Conservation (phyloP, 2,797 vertebrate genomes). For the Premnoplex brunnescens region DNA sequence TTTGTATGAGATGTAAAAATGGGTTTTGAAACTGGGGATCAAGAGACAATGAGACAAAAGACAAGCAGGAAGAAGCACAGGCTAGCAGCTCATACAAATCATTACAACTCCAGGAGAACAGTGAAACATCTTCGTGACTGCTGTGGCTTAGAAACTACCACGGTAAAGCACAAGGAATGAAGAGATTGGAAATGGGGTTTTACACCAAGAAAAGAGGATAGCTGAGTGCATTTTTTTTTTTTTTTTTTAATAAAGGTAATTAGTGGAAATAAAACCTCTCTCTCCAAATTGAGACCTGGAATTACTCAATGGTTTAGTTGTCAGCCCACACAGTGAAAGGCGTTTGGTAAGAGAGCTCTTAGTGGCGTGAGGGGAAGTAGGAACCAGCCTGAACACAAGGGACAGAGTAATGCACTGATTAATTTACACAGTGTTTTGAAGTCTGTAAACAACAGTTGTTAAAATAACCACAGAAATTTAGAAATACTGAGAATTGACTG, state of each 20-base stretch:
- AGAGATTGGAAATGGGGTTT: neutral
- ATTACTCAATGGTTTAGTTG: neutral
- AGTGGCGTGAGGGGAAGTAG: neutral
- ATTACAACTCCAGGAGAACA: neutral
- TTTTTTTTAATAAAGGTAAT: neutral
- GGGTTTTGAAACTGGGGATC: neutral
- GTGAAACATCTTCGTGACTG: neutral
- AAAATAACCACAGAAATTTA: neutral
- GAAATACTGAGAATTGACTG: neutral
- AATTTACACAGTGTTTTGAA: neutral
- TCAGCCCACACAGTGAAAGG: neutral
- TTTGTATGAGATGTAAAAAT: conserved; percentile 1
- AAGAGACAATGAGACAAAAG: neutral
- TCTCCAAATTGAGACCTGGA: neutral
- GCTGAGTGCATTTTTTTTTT: neutral
- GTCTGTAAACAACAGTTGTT: neutral
- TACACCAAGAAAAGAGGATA: neutral
- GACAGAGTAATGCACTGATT: neutral
- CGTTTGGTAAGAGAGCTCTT: neutral
- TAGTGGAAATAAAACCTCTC: neutral
- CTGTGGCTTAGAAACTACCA: neutral
- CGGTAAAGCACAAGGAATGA: neutral
- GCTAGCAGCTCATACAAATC: neutral
- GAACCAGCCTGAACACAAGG: neutral
- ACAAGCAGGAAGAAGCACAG: neutral